Conservation (phyloP, 2,888 invertebrate genomes). For the Zaprionus bogoriensis region DNA sequence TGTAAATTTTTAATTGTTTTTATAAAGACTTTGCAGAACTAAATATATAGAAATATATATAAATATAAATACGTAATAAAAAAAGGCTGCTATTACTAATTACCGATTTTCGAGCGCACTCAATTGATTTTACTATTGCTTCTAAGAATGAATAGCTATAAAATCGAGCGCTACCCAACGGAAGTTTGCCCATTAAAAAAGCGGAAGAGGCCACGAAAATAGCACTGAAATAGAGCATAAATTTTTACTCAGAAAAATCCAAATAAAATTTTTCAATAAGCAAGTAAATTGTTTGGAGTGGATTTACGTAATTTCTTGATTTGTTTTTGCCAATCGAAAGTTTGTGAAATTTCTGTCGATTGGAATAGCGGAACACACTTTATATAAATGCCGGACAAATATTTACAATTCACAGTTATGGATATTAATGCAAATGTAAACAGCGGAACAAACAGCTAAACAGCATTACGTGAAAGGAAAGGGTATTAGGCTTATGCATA, state of each 20-base stretch:
- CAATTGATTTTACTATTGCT: too few species aligned
- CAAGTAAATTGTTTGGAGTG: conserved; percentile 2
- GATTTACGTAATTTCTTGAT: conserved; percentile 21
- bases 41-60: too few species aligned
- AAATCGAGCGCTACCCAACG: too few species aligned
- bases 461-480: not conserved
- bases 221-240: conserved; percentile 47
- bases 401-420: conserved; percentile 15
- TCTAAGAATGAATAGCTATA: not conserved
- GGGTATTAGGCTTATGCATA: not conserved
- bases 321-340: not conserved
- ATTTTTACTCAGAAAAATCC: conserved; percentile 5
- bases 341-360: conserved; percentile 21
- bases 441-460: conserved; percentile 2
- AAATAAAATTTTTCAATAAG: conserved; percentile 5
- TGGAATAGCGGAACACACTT: conserved; percentile 23
- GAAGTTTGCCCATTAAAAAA: conserved; percentile 17
- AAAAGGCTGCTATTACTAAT: too few species aligned
- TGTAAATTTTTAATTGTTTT: too few species aligned
- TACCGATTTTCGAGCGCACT: too few species aligned
- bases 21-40: too few species aligned
- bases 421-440: conserved; percentile 6
- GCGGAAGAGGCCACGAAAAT: conserved; percentile 40
- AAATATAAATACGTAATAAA: too few species aligned
- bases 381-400: conserved; percentile 18